These are phyloP conservation scores for Aythya fuligula DNA, from an alignment of 2,797 vertebrate genomes.

Conservation along the genomic window DNA sequence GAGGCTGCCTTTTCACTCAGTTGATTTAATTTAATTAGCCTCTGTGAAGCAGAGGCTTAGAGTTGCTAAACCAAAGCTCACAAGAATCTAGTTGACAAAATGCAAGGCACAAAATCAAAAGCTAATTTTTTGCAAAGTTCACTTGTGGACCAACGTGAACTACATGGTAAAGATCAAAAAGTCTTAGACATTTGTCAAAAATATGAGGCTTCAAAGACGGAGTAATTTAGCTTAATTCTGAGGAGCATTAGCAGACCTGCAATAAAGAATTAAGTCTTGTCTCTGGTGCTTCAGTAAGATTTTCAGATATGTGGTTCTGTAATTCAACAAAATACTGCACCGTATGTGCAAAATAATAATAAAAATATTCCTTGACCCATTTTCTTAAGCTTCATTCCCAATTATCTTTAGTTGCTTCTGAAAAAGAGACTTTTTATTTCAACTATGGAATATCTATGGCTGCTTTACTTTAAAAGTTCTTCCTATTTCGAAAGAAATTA, in stretches of 20 bases:
- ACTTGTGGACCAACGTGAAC: constrained; percentile 15
- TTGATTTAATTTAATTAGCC: constrained; percentile 76
- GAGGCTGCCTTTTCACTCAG: constrained; percentile 63
- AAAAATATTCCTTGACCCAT: constrained; percentile 45
- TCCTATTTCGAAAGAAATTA: constrained; percentile 7
- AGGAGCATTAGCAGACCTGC: constrained; percentile 51
- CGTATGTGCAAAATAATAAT: constrained; percentile 35
- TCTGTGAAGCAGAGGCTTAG: constrained; percentile 65
- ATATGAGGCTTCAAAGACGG: constrained; percentile 55
- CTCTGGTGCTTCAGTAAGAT: constrained; percentile 55
- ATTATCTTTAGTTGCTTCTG: constrained; percentile 41
- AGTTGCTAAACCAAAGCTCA: constrained; percentile 68
- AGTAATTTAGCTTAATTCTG: constrained; percentile 67
- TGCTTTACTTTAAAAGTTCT: constrained; percentile 22
- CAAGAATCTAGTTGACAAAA: constrained; percentile 64
- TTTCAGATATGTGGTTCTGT: constrained; percentile 45
- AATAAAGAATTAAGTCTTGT: constrained; percentile 65
- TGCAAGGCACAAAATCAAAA: constrained; percentile 56
- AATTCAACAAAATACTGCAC: constrained; percentile 51
- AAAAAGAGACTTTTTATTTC: background rate
- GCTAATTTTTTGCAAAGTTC: constrained; percentile 54
- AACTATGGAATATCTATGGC: background rate
- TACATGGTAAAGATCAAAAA: constrained; percentile 65
- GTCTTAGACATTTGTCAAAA: constrained; percentile 65
- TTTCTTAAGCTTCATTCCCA: constrained; percentile 62